Conservation (phyloP, 2,888 invertebrate genomes). For the Eupithecia vulgata region DNA sequence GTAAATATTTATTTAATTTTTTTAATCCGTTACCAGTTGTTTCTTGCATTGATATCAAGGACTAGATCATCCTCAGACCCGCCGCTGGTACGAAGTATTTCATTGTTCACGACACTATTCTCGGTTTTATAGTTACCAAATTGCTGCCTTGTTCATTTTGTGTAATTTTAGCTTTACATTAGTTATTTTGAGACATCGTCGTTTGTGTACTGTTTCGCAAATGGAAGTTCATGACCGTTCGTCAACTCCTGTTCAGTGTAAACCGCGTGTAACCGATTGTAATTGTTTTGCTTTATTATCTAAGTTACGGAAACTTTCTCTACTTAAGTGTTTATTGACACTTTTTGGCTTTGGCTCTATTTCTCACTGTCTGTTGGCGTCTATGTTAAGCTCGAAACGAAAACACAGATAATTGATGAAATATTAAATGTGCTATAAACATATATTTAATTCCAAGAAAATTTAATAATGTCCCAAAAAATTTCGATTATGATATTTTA, state of each 20-base stretch:
- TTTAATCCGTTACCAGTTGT: not conserved
- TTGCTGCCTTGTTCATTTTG: conserved; percentile 1
- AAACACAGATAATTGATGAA: too few relatives aligned
- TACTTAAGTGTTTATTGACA: not conserved
- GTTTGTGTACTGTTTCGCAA: conserved; percentile 9
- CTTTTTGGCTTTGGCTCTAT: not conserved
- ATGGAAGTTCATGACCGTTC: conserved; percentile 25
- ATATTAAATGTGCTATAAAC: too few relatives aligned
- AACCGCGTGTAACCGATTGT: not conserved
- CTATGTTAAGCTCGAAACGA: not conserved
- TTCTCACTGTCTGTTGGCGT: not conserved
- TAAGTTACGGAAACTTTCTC: not conserved
- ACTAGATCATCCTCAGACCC: not conserved
- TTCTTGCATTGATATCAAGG: not conserved
- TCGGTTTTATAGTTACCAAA: not conserved
- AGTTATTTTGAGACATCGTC: conserved; percentile 22
- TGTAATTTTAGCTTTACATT: conserved; percentile 3
- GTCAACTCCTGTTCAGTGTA: conserved; percentile 12
- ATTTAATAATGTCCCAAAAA: too few relatives aligned
- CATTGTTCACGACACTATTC: not conserved
- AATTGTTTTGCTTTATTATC: not conserved
- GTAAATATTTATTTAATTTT: not conserved
- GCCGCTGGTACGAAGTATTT: not conserved
- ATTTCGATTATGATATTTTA: too few relatives aligned
- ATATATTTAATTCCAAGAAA: too few relatives aligned